A percentile compares a stretch with the other conserved stretches of the same genome.
These are phyloP conservation scores for Donacobius atricapilla DNA, from an alignment of 2,113 vertebrate genomes.

Conservation along the genomic window DNA sequence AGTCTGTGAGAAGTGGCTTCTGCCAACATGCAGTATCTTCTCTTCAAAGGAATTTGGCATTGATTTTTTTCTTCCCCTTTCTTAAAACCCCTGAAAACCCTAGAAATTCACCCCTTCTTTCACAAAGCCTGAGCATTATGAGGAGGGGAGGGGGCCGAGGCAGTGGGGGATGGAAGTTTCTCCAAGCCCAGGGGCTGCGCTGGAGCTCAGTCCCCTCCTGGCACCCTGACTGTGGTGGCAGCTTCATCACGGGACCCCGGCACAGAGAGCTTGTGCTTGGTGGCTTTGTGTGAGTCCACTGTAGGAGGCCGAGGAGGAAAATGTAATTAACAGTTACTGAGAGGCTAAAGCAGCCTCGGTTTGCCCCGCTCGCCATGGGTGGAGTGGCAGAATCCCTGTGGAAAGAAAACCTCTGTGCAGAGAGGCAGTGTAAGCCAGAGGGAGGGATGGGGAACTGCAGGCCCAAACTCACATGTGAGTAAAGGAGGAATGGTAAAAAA, in stretches of 20 bases:
- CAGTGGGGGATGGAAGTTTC: not conserved
- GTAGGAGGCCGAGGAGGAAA: not conserved
- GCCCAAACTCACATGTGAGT: not conserved
- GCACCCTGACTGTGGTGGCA: not conserved
- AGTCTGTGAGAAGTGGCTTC: conserved; percentile 55
- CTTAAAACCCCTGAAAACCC: conserved; percentile 12
- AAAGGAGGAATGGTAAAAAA: not conserved
- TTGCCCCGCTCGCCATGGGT: accelerated
- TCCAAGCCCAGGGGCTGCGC: not conserved
- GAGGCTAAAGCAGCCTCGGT: not conserved
- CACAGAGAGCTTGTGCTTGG: not conserved
- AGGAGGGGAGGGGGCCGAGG: not conserved
- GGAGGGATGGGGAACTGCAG: not conserved
- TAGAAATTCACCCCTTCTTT: conserved; percentile 10
- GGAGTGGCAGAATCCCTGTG: not conserved
- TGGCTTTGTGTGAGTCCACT: not conserved
- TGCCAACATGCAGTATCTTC: conserved; percentile 55
- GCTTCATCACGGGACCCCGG: accelerated
- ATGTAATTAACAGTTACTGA: not conserved
- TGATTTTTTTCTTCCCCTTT: not conserved
- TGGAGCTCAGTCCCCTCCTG: not conserved
- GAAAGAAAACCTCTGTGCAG: not conserved
- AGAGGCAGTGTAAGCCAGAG: not conserved
- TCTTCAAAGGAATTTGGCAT: conserved; percentile 53
- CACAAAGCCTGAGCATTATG: conserved; percentile 12